phyloP scores from a whole-genome alignment of 2,113 vertebrate species.

The Oceanodroma tethys region DNA sequence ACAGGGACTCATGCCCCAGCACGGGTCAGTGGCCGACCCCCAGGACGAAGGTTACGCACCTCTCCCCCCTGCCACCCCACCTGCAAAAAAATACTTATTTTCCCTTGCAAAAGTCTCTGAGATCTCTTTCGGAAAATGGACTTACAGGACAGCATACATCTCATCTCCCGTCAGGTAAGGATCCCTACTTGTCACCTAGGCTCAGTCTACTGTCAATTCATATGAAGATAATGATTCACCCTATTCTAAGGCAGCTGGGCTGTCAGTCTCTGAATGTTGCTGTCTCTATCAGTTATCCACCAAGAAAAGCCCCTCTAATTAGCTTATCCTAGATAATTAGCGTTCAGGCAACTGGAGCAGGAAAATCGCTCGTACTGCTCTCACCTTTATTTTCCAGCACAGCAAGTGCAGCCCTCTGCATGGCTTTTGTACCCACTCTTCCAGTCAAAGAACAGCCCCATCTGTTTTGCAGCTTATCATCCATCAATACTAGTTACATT shows the following conservation, averaged over 20 bases:
- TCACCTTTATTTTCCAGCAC: not conserved
- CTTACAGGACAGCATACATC: not conserved
- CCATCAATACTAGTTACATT: not conserved
- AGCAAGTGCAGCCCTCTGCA: not conserved
- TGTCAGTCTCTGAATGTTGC: slow-evolving; percentile 17
- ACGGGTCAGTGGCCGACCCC: not conserved
- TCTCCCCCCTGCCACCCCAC: not conserved
- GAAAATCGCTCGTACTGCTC: not conserved
- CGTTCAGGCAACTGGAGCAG: not conserved
- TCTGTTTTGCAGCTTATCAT: not conserved
- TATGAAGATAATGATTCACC: not conserved
- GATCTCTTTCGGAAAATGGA: not conserved
- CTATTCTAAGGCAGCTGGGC: not conserved
- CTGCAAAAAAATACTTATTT: not conserved
- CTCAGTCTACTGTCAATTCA: not conserved
- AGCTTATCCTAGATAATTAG: not conserved
- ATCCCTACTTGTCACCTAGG: not conserved
- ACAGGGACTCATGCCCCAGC: not conserved
- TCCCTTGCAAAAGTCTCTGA: not conserved
- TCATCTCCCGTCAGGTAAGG: not conserved
- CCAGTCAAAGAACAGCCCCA: not conserved
- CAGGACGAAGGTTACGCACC: not conserved
- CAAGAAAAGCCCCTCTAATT: slow-evolving; percentile 37
- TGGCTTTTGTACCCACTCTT: not conserved
- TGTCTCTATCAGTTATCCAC: not conserved